These are phyloP conservation scores for Sphaerophoria rueppellii DNA, from an alignment of 2,888 invertebrate genomes.

Conservation along the genomic window DNA sequence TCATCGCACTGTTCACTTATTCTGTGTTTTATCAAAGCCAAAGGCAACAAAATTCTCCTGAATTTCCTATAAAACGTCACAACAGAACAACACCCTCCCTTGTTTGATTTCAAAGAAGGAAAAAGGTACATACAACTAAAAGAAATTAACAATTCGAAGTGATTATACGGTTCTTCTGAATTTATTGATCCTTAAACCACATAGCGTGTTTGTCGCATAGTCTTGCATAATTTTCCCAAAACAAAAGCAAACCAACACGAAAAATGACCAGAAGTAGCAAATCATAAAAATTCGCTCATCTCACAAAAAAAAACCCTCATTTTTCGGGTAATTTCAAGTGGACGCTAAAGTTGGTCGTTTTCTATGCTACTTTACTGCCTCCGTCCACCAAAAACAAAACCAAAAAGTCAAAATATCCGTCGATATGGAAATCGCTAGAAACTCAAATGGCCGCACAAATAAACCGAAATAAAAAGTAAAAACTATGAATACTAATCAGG, in stretches of 20 bases:
- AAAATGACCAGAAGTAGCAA: conserved; percentile 58
- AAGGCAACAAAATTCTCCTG: no score
- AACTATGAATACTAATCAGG: conserved; percentile 73
- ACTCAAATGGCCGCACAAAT: conserved; percentile 15
- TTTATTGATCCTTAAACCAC: conserved; percentile 70
- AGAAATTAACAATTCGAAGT: conserved; percentile 63
- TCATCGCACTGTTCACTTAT: no score
- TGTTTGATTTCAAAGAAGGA: no score
- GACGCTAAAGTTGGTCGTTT: conserved; percentile 34
- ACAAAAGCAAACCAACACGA: background rate
- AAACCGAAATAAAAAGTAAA: conserved; percentile 31
- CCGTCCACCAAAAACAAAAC: background rate
- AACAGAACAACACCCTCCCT: no score
- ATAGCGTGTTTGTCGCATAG: conserved; percentile 24
- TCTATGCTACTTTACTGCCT: conserved; percentile 54
- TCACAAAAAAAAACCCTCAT: conserved; percentile 11
- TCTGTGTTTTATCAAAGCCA: no score
- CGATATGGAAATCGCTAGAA: conserved; percentile 55
- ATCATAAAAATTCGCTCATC: conserved; percentile 64
- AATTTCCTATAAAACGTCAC: no score
- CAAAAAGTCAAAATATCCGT: conserved; percentile 46
- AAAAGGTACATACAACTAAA: background rate
- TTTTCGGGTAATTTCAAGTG: conserved; percentile 1
- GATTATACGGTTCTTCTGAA: conserved; percentile 73
- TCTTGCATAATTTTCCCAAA: conserved; percentile 36